Evolutionary conservation across 2,888 invertebrate species (phyloP).

Genomic region (Andrena haemorrhoa): DNA sequence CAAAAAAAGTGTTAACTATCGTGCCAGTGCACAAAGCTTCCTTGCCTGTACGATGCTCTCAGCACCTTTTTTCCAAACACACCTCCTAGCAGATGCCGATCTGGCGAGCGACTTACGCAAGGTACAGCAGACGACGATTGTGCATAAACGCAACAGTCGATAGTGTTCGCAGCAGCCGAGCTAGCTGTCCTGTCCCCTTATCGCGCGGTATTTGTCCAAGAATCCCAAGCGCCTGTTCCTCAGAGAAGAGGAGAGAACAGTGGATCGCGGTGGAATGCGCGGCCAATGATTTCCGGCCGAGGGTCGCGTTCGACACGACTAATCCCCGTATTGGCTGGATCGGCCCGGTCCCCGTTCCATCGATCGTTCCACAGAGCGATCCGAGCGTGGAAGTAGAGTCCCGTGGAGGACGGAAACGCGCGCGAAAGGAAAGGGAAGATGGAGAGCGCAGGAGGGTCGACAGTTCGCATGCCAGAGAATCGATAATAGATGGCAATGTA

Average conservation of each 20-base stretch:
- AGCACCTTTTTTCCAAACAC: not conserved
- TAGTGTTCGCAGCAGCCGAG: not conserved
- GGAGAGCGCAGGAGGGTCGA: slow-evolving; percentile 40
- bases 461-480: slow-evolving; percentile 67
- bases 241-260: slow-evolving; percentile 38
- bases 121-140: not conserved
- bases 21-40: too few species aligned
- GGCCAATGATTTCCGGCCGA: slow-evolving; percentile 60
- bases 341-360: slow-evolving; percentile 48
- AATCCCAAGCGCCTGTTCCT: slow-evolving; percentile 55
- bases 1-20: not conserved
- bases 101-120: not conserved
- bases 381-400: slow-evolving; percentile 13
- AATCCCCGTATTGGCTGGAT: slow-evolving; percentile 64
- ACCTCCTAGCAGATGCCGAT: too few species aligned
- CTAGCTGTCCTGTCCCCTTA: slow-evolving; percentile 41
- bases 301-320: slow-evolving; percentile 48
- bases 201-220: slow-evolving; percentile 56
- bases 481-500: slow-evolving; percentile 62
- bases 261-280: slow-evolving; percentile 66
- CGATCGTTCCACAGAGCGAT: slow-evolving; percentile 58
- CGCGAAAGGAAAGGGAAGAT: slow-evolving; percentile 40
- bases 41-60: too few species aligned
- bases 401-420: slow-evolving; percentile 5
- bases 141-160: not conserved